phyloP scores from a whole-genome alignment of 2,797 vertebrate species.

The Halcyon chelicuti region DNA sequence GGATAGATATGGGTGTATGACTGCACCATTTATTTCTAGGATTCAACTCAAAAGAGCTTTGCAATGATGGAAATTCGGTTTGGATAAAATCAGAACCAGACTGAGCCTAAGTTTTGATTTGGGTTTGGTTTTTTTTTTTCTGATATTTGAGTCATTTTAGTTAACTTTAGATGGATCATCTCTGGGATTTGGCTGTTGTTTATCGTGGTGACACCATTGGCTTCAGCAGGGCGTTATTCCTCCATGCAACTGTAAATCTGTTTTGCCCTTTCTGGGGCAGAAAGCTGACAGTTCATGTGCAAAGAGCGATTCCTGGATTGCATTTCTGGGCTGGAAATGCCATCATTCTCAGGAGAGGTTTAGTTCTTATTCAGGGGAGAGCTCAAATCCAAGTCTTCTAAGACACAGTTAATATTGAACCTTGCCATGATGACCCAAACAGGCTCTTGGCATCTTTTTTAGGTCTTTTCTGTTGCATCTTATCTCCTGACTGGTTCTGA shows the following conservation, averaged over 20 bases:
- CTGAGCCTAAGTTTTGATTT: not conserved
- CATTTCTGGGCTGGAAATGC: slow-evolving; percentile 11
- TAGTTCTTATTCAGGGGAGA: not conserved
- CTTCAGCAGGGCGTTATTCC: not conserved
- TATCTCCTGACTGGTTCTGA: slow-evolving; percentile 60
- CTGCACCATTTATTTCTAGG: not conserved
- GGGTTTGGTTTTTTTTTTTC: not conserved
- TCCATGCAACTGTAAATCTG: not conserved
- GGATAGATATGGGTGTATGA: not conserved
- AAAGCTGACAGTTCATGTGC: not conserved
- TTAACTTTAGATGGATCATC: not conserved
- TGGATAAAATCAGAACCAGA: slow-evolving; percentile 70
- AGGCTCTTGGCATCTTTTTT: not conserved
- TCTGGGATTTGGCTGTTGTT: not conserved
- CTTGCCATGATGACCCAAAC: not conserved
- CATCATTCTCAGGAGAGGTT: not conserved
- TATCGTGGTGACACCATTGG: not conserved
- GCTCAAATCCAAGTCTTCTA: not conserved
- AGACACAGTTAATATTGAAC: not conserved
- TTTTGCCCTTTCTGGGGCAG: not conserved
- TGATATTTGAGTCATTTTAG: not conserved
- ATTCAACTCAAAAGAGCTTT: not conserved
- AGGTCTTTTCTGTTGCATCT: not conserved
- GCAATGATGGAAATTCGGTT: not conserved
- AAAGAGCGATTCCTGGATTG: not conserved